Base-by-base conservation (phyloP, 1,140 invertebrate species). In the Limonius californicus region DNA sequence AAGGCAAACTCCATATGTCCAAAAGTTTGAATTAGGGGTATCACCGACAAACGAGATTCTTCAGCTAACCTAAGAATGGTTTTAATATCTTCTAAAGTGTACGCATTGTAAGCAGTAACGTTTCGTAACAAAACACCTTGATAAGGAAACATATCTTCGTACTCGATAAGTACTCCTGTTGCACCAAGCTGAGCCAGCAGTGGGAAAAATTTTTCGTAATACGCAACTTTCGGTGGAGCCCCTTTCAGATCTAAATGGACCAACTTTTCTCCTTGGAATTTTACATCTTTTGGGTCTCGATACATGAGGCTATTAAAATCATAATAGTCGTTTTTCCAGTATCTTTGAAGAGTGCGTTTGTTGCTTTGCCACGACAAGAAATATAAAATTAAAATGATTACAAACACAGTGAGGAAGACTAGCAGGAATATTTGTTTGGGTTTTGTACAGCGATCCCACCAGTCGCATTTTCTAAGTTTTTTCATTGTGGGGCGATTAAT, bases 141-240 rank as follows among this genome's bases (percentile, higher is more conserved):
- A 75, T 90, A 97, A 0, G 95, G 95, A 77, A 97, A 98, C 90
- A 94, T 96, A 69, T 98, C 95, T 78, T 98, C 95, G 78, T 96
- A 98, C 75, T 98, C 95, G 14, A 98, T 78, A 1, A 98, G 79
- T 14, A 98, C 7, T 1, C 92, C 93, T 35, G 90, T 97, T 0
- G 89, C 90, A 15, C 88, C 92, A 68, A 91, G 74, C 23, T 82
- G 80, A 66, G 85, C 85, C 0, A 97, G 69, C 53, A 91, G 76
- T 1, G 86, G 85, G 47, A 95, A 82, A 0, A 95, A 63, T 30
- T 86, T 79, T 67, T 84, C 83, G 43, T 90, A 83, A 73, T 86
- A 88, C n/a, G 75, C 72, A 0, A 91, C 68, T 64, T 84, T 87
- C 0, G 90, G 89, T 0, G 92, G 90, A 0, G 89, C 90, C 8